Conservation (phyloP, 2,888 invertebrate genomes). For the Apodemia hepburni region DNA sequence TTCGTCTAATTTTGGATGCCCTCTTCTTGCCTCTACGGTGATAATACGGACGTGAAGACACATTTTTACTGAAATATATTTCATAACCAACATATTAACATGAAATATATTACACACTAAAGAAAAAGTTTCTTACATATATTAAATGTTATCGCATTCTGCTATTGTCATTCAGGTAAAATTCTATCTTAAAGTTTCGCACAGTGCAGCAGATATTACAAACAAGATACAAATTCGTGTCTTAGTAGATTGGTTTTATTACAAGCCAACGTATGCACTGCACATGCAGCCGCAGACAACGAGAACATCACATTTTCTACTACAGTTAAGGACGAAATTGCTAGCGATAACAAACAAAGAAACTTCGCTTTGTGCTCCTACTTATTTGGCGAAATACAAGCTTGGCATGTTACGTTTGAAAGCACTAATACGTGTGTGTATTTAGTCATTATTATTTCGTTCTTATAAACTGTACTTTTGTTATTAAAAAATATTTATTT, state of each 20-base stretch:
- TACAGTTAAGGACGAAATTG: slow-evolving; percentile 15
- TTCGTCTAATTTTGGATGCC: too few species aligned
- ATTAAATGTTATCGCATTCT: neutral
- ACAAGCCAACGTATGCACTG: neutral
- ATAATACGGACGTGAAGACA: too few species aligned
- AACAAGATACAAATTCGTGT: slow-evolving; percentile 4
- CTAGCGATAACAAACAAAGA: slow-evolving; percentile 13
- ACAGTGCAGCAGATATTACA: slow-evolving; percentile 5
- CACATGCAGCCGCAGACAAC: slow-evolving; percentile 6
- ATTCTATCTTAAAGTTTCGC: neutral
- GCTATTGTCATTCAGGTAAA: neutral
- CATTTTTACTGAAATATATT: too few species aligned
- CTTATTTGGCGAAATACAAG: slow-evolving; percentile 11
- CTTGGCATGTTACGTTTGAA: slow-evolving; percentile 8
- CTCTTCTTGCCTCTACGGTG: too few species aligned
- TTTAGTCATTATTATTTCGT: slow-evolving; percentile 2
- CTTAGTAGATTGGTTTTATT: slow-evolving; percentile 8
- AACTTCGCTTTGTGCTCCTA: slow-evolving; percentile 7
- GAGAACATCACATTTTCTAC: slow-evolving; percentile 14
- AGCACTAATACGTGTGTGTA: neutral
- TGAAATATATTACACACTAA: too few species aligned
- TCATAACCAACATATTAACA: too few species aligned
- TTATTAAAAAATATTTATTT: neutral
- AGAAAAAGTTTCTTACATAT: too few species aligned
- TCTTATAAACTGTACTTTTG: neutral